These are phyloP conservation scores for Napeogenes sylphis DNA, from an alignment of 2,888 invertebrate species.

Conservation along the genomic window DNA sequence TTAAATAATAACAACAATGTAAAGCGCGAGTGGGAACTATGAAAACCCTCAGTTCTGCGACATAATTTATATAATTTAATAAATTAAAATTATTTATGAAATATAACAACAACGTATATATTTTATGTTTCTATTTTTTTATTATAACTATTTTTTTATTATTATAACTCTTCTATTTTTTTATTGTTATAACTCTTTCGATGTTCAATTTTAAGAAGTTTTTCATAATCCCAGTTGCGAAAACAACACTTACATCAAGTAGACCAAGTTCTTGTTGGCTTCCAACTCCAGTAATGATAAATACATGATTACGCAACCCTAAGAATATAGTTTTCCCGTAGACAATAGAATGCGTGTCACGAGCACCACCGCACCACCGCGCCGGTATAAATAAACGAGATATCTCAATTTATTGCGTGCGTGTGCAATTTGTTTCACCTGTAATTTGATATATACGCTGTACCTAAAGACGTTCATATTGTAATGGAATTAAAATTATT, in stretches of 20 bases:
- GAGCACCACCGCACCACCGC: constrained; percentile 34
- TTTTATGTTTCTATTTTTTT: not conserved
- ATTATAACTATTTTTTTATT: too few species aligned
- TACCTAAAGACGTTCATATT: constrained; percentile 19
- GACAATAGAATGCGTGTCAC: constrained; percentile 44
- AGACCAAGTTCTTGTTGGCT: too few species aligned
- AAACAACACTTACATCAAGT: too few species aligned
- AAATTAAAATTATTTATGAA: not conserved
- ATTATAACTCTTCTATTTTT: too few species aligned
- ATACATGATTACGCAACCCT: not conserved
- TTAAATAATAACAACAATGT: not conserved
- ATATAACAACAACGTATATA: not conserved
- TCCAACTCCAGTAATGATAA: too few species aligned
- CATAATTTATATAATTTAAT: not conserved
- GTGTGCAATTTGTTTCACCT: constrained; percentile 62
- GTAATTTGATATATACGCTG: constrained; percentile 61
- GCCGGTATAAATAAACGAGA: constrained; percentile 55
- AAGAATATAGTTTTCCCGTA: constrained; percentile 1
- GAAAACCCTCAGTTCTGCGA: not conserved
- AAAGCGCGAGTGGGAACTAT: not conserved
- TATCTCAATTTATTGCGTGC: constrained; percentile 55
- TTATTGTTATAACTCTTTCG: too few species aligned
- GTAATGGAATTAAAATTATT: too few species aligned
- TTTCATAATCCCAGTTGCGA: too few species aligned
- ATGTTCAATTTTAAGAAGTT: too few species aligned